phyloP scores from a whole-genome alignment of 2,888 invertebrate species.

The Ophonus ardosiacus region DNA sequence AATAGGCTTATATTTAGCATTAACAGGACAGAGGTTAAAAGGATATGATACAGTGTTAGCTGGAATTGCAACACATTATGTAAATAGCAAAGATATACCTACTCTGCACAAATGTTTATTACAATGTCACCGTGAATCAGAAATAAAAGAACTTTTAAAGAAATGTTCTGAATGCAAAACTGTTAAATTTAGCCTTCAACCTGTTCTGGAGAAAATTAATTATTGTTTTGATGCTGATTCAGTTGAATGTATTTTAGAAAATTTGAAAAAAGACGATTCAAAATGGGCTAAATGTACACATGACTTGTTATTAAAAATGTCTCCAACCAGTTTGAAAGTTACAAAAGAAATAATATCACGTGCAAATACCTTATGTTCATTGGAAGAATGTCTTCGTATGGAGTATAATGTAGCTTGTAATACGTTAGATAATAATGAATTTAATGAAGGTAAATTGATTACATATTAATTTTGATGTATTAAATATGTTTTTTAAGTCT shows the following conservation, averaged over 20 bases:
- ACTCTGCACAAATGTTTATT: constrained; percentile 83
- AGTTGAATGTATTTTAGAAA: constrained; percentile 88
- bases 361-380: constrained; percentile 80
- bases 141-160: constrained; percentile 79
- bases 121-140: constrained; percentile 75
- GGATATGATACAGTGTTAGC: constrained; percentile 90
- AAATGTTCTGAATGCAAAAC: constrained; percentile 80
- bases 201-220: constrained; percentile 86
- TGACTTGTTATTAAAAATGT: constrained; percentile 86
- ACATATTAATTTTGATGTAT: too few relatives aligned
- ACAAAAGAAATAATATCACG: constrained; percentile 87
- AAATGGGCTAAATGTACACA: constrained; percentile 89
- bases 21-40: constrained; percentile 84
- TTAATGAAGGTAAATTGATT: constrained; percentile 84
- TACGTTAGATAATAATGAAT: constrained; percentile 85
- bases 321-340: constrained; percentile 95
- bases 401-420: constrained; percentile 89
- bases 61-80: constrained; percentile 95
- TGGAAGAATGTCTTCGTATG: constrained; percentile 88
- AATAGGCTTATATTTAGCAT: constrained; percentile 92
- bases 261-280: constrained; percentile 86
- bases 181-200: constrained; percentile 82
- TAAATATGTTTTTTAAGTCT: too few relatives aligned
- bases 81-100: constrained; percentile 81
- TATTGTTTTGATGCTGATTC: constrained; percentile 85